phyloP scores from a whole-genome alignment of 2,113 vertebrate genomes.

The Hypocryptadius cinnamomeus region DNA sequence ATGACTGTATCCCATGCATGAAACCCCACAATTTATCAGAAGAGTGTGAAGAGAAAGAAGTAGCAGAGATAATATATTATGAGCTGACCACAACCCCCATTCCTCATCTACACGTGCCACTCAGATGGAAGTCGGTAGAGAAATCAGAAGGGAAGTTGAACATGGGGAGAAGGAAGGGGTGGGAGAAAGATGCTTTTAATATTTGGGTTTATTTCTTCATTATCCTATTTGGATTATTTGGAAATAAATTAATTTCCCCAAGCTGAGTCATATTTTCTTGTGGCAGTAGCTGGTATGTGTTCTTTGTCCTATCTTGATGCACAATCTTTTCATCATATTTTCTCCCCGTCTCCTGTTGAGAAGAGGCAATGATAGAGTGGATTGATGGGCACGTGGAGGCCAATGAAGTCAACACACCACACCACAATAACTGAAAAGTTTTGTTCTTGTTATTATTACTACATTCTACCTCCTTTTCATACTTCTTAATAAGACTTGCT shows the following conservation, averaged over 20 bases:
- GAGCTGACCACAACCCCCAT: neutral
- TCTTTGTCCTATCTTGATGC: neutral
- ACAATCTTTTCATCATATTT: neutral
- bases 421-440: neutral
- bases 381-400: neutral
- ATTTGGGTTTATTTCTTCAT: neutral
- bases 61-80: neutral
- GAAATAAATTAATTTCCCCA: neutral
- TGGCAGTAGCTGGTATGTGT: neutral
- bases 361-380: neutral
- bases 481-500: neutral
- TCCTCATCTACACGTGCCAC: neutral
- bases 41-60: neutral
- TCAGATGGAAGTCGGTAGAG: neutral
- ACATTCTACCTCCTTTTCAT: neutral
- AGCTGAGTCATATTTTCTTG: neutral
- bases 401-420: neutral
- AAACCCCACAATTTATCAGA: too few species aligned
- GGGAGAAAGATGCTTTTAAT: neutral
- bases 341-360: neutral
- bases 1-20: accelerated
- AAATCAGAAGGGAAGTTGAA: neutral
- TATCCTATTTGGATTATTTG: neutral
- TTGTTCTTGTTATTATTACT: neutral
- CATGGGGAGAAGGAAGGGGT: neutral